Evolutionary conservation across 2,888 invertebrate genomes (phyloP), one percentile per base, ranked within the genome.

Genomic region (Lordiphosa fenestrarum): DNA sequence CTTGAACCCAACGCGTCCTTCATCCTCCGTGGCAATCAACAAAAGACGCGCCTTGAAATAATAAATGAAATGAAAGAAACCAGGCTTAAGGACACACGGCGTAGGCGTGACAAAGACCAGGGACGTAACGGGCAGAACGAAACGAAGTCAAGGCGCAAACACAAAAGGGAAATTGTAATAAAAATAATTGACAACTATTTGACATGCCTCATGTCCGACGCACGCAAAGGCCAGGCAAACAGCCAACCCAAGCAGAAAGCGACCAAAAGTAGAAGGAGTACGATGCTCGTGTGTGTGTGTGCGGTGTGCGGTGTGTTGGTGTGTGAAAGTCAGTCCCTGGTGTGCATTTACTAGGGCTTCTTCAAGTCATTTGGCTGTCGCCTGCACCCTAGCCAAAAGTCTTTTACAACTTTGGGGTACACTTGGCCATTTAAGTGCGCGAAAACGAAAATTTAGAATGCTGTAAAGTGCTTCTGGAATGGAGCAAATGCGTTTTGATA

Each of bases 151-250:
- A 53, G 37, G 51, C 53, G 52, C 68, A 66, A 46, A 56, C 75
- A 71, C 66, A 72, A 70, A 62, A 61, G 73, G 71, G 69, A 83
- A 84, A 78, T 81, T 75, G 85, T 82, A 82, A 84, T 84, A 82
- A 84, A 80, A 80, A 82, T 80, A 80, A 80, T 84, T 80, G 80
- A 80, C 80, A 84, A 80, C 80, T 80, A 80, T 80, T 80, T 78
- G 80, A 80, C 85, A 80, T 80, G 85, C 75, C 85, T 80, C 83
- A 84, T 74, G 85, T 78, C 80, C 85, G 80, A 68, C 69, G 63
- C 66, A 76, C 65, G 63, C 67, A 77, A 73, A 73, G 58, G 67
- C 61, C 81, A 69, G 62, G 57, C 65, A 74, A 55, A 51, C 36
- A 52, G 46, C 38, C 47, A 37, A 9, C 10, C 25, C 5, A 7